Conservation (phyloP, 2,888 invertebrate genomes). For the Himalopsyche kuldschensis region DNA sequence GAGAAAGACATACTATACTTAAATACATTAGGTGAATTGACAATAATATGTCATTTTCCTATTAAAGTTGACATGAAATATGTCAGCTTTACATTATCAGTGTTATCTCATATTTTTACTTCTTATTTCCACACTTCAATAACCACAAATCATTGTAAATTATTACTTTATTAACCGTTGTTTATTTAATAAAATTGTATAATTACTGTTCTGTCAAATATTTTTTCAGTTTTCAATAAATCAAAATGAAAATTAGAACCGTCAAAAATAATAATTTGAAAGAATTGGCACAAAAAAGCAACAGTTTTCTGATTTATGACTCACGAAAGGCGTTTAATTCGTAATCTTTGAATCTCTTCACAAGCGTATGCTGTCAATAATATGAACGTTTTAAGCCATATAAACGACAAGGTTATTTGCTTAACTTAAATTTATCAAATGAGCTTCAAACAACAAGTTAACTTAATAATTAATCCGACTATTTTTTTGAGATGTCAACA, state of each 20-base stretch:
- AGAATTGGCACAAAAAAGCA: neutral
- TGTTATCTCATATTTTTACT: too few relatives aligned
- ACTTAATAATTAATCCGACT: neutral
- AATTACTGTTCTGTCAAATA: neutral
- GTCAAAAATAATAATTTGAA: neutral
- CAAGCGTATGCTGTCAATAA: neutral
- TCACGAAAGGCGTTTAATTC: neutral
- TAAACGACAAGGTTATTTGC: neutral
- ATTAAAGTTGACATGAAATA: too few relatives aligned
- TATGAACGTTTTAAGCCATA: neutral
- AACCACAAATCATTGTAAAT: too few relatives aligned
- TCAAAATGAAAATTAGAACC: neutral
- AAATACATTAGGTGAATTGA: too few relatives aligned
- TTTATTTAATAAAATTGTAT: neutral
- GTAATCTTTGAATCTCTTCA: neutral
- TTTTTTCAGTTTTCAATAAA: neutral
- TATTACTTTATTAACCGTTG: neutral
- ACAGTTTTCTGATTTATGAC: neutral
- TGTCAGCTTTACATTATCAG: too few relatives aligned
- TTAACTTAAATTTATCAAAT: neutral
- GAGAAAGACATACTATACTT: too few relatives aligned
- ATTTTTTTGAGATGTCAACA: too few relatives aligned
- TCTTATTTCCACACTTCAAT: too few relatives aligned
- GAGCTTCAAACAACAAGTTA: neutral
- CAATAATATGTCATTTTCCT: too few relatives aligned